phyloP scores from a whole-genome alignment of 1,140 invertebrate genomes.

The Penaeus chinensis region DNA sequence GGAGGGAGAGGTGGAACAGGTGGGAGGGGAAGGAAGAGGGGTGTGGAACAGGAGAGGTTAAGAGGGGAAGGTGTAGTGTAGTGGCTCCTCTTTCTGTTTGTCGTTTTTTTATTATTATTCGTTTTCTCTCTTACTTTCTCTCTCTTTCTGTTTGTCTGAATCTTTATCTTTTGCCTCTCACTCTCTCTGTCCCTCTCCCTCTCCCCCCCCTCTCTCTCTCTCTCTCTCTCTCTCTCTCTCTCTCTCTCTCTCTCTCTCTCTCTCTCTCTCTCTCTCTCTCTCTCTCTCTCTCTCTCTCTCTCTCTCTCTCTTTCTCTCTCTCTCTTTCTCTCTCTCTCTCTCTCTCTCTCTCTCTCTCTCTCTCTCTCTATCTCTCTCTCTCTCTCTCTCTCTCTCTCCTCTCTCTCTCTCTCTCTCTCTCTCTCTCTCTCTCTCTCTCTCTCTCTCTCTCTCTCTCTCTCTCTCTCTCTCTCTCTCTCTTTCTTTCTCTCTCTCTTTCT shows the following conservation, averaged over 20 bases:
- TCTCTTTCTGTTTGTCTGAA: neutral
- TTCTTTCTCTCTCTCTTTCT: neutral
- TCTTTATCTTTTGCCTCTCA: neutral
- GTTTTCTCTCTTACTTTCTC: neutral
- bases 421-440: neutral
- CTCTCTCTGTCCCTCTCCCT: neutral
- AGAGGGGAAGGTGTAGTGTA: neutral
- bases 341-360: neutral
- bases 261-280: neutral
- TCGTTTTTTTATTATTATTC: too few species aligned
- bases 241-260: neutral
- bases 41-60: neutral
- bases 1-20: neutral
- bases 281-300: neutral
- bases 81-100: too few species aligned
- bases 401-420: neutral
- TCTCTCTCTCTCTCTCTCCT: neutral
- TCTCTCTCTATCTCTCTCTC: slow-evolving; percentile 12
- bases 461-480: neutral
- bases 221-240: slow-evolving; percentile 16
- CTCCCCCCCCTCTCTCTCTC: too few species aligned
- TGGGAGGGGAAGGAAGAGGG: neutral
- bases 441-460: neutral
- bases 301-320: neutral
- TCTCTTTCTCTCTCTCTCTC: neutral